Base-by-base conservation (phyloP, 2,113 vertebrate species). In the Sphaerodactylus townsendi region DNA sequence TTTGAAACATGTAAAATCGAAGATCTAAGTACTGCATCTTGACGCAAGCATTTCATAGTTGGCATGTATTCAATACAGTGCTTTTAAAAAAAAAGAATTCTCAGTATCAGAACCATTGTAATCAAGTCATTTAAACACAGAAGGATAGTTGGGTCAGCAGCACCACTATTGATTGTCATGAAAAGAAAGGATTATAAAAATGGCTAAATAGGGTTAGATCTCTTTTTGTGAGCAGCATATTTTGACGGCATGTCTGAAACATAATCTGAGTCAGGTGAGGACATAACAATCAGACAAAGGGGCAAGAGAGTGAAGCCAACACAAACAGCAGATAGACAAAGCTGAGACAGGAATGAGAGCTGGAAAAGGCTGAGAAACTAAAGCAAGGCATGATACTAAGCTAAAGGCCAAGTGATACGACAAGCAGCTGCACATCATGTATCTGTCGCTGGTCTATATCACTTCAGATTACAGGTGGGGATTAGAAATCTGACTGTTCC, bases 201-300 rank as follows among this genome's bases (percentile, higher is more conserved):
- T 9, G 28, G 70, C 53, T 82, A 82, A 64, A 48, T 37, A 64
- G 19, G n/a, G 21, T 13, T 74, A 35, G 9, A 64, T 73, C 10
- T 81, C 14, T 41, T 25, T 72, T 25, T 5, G 19, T 8, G 5
- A 17, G n/a, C 30, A 35, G 56, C 53, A 46, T 33, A 82, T 73
- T 82, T 70, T 82, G 80, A 82, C 53, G 46, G 13, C 7, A 46
- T 74, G 41, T 74, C 81, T 48, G 81, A 74, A 70, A 13, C 71
- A 48, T 82, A 82, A 82, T 74, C 81, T 56, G n/a, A 48, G 53
- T 65, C 81, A 82, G 70, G 56, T 64, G 70, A 74, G 39, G 56
- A 74, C 30, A 65, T 28, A 5, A 10, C 14, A 46, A 56, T 53
- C 33, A 81, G 72, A 79, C 23, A 81, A 41, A 30, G 30, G 28